A percentile compares a stretch with the other conserved stretches of the same genome.
Evolutionary conservation across 2,113 vertebrate genomes (phyloP).

Genomic region (Phalacrocorax brasilianus): DNA sequence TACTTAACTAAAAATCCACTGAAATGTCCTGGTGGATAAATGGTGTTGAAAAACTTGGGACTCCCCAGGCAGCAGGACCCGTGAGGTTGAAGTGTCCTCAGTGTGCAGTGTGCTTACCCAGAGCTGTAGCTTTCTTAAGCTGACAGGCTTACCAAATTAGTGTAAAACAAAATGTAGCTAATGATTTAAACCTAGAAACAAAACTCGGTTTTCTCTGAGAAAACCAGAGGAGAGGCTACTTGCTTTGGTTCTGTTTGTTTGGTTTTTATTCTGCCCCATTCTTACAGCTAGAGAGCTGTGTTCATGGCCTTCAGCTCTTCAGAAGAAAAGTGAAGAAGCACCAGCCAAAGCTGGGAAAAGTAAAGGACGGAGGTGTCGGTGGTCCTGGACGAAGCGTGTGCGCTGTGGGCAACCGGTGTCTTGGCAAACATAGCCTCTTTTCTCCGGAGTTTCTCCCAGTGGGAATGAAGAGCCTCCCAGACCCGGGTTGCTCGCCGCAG

Average conservation of each 20-base stretch:
- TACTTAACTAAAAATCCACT: background rate
- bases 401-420: background rate
- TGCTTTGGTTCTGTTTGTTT: background rate
- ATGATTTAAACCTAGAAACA: background rate
- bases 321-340: background rate
- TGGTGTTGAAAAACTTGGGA: background rate
- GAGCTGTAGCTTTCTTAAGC: background rate
- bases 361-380: background rate
- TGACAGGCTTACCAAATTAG: background rate
- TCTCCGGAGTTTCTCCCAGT: background rate
- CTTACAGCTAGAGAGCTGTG: background rate
- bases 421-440: background rate
- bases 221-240: background rate
- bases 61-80: background rate
- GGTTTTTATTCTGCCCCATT: background rate
- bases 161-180: background rate
- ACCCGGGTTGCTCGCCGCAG: fast-evolving
- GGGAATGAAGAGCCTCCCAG: background rate
- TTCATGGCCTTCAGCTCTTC: background rate
- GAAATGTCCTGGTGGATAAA: background rate
- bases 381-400: background rate
- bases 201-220: background rate
- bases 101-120: background rate
- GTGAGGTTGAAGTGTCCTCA: background rate
- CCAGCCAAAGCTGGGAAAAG: background rate